Base-by-base conservation (phyloP, 2,888 invertebrate species). In the Drosophila differens region DNA sequence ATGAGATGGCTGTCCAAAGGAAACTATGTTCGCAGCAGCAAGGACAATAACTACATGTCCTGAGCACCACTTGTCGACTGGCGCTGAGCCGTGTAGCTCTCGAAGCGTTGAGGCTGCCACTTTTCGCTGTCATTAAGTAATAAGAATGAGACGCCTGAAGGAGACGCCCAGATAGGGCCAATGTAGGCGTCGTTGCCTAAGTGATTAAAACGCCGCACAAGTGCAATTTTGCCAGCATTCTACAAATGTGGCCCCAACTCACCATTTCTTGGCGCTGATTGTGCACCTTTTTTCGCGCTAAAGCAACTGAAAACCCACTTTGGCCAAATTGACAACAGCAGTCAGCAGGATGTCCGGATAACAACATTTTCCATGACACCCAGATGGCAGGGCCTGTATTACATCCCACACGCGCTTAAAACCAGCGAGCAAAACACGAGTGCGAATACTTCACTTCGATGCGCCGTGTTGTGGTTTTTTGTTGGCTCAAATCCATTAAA, bases 271-370 rank as follows among this genome's bases (percentile, higher is more conserved):
- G 62, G 22, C 63, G 41, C 57, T 75, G 77, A 74, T 74, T 82
- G 74, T 75, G 73, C 74, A 81, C 79, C 84, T 74, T 90, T 91
- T 90, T 91, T 82, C 85, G 85, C 85, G 91, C 86, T 91, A 91
- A 92, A 92, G 91, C 91, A 92, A 87, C 92, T 92, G 92, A 92
- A 92, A 92, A 92, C 92, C 92, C 92, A 92, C 92, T 92, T 92
- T 91, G 91, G 90, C 92, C 90, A 91, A 92, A 92, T 92, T 92
- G 92, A 91, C 91, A 89, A 91, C 85, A 70, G n/a, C 60, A 64
- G 73, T 84, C 82, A 71, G 73, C 61, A 76, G 84, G 77, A 83
- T 83, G 82, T 82, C 87, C 85, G 78, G 77, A 70, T 86, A 85
- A 89, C 85, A 84, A 69, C 80, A 78, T 85, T 85, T 81, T 62